Percentiles rank a stretch among this genome's conserved stretches.
These are phyloP conservation scores for Aegithalos caudatus DNA, from an alignment of 2,113 vertebrate genomes.

Conservation along the genomic window DNA sequence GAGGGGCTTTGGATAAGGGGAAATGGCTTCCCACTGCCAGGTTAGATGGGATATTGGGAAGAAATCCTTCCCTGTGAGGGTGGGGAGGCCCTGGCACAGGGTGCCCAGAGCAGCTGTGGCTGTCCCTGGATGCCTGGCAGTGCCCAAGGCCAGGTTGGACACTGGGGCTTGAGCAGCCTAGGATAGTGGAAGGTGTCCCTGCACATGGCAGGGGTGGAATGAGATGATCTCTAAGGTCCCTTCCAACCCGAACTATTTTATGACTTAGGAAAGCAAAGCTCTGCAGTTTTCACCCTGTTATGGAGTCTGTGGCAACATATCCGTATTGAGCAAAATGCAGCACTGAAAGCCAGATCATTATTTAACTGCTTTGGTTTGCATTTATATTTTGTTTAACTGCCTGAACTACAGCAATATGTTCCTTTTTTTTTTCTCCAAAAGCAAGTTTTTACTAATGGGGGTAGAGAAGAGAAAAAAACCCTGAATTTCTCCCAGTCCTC, in stretches of 20 bases:
- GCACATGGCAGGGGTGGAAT: background rate
- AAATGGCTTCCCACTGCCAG: background rate
- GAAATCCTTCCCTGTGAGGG: background rate
- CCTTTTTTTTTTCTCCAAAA: background rate
- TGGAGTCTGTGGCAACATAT: accelerated
- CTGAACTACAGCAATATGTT: background rate
- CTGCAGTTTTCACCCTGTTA: background rate
- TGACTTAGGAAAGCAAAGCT: background rate
- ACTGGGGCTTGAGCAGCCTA: accelerated
- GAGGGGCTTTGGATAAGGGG: background rate
- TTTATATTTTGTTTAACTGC: background rate
- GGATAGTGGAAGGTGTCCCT: background rate
- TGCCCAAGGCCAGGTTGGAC: accelerated
- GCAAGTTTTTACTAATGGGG: background rate
- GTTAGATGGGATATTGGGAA: background rate
- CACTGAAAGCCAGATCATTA: background rate
- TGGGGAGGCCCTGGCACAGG: background rate
- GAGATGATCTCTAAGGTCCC: background rate
- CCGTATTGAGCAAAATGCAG: accelerated
- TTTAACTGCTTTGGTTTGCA: background rate
- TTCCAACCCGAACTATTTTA: background rate
- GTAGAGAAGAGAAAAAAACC: background rate
- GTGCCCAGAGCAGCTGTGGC: background rate
- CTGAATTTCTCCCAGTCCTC: background rate
- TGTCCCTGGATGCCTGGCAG: background rate